Evolutionary conservation across 2,113 vertebrate genomes (phyloP), one percentile per base, ranked within the genome.

Genomic region (Hymenochirus boettgeri): DNA sequence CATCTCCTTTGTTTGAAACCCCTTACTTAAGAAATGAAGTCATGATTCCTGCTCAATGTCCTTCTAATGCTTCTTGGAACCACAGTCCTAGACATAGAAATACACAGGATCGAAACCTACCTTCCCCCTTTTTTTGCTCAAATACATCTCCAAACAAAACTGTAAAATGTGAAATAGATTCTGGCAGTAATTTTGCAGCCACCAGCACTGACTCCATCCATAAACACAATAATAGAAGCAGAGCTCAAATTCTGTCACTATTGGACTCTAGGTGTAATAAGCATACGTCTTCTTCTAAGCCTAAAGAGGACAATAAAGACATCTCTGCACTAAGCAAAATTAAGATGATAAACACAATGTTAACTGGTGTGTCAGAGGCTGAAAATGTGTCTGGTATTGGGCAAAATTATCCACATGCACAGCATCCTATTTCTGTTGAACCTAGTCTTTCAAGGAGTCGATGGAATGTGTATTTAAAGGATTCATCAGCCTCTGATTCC

Each of bases 201-300:
- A 1, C 35, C n/a, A 46, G 27, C 1, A 46, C 3, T 17, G 26
- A 0, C 0, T 0, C 2, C 19, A 24, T 5, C 12, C 15, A 5
- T 15, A 39, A 79, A 18, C 80, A 77, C 17, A 83, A 71, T 15
- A 57, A 79, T 72, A 80, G 89, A 70, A 90, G 85, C 75, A 88
- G 77, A 35, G 81, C 81, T 50, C 76, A 84, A 66, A 90, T 90
- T 61, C 54, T 90, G 51, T 82, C 86, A 57, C 78, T 90, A 25
- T 13, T 90, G 22, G 84, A 75, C 22, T 51, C 80, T 19, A 70
- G 70, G 1, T 64, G 82, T 35, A 57, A 2, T 33, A 17, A 10
- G 15, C 7, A 1, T 33, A 21, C 19, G 67, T 17, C 39, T 2
- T 5, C 1, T 0, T 0, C 72, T 67, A 71, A 69, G 59, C 21